Base-by-base conservation (phyloP, 2,888 invertebrate genomes). In the Microctonus aethiopoides region DNA sequence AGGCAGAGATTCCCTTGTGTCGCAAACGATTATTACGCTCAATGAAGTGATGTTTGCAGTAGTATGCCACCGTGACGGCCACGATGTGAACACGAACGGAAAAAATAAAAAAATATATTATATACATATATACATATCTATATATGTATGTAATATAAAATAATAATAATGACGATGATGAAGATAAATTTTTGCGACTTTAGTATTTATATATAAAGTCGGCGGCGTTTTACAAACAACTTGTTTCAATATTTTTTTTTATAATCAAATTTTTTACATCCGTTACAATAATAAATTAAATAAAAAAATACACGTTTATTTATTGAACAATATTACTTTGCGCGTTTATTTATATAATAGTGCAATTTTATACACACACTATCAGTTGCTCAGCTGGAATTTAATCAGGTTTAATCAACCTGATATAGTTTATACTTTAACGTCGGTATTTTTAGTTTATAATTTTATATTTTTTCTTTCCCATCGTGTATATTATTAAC, bases 1-100 rank as follows among this genome's bases (percentile, higher is more conserved):
- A 24, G 20, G 39, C n/a, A 24, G 26, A 41, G 46, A 51, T 32
- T 26, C 63, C 34, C 66, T 10, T 67, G 71, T 71, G 72, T 75
- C 75, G 63, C 68, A 72, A 75, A 75, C 75, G 71, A 76, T 76
- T 76, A 76, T 74, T 70, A 51, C 68, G 71, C 72, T 70, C 67
- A 72, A 74, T 72, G 72, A 70, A 73, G 68, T 67, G 72, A 73
- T 75, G 75, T 39, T 46, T 46, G 46, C 73, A 75, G 73, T 75
- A 75, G 74, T 73, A 67, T 24, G 63, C 46, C 16, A 46, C 46
- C 46, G 46, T 16, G 5, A 46, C 46, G 3, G 46, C 46, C 46
- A 46, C 16, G 16, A 46, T 46, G 46, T 16, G 7, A 16, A 46
- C 16, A 46, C 20, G 16, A 46, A 20, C n/a, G 5, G 6, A 9